These are phyloP conservation scores for Morinoia aosen DNA, from an alignment of 2,888 invertebrate species.

Conservation along the genomic window DNA sequence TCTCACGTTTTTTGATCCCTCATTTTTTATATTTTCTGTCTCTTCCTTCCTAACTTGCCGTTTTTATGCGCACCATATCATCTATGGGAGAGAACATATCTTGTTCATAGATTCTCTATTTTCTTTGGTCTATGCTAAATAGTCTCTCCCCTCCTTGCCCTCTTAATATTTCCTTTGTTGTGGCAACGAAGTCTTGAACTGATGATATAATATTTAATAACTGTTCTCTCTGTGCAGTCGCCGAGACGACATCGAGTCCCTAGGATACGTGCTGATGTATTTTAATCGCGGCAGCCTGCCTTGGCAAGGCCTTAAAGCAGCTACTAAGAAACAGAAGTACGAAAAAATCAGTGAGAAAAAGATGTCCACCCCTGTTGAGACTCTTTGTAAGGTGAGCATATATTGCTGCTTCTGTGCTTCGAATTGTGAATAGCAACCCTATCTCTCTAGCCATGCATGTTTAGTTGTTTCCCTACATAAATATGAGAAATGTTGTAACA, in stretches of 20 bases:
- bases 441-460: too few species aligned
- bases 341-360: conserved; percentile 99
- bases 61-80: too few species aligned
- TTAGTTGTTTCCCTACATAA: background rate
- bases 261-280: conserved; percentile 99
- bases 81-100: too few species aligned
- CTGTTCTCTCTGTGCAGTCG: conserved; percentile 77
- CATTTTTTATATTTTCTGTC: too few species aligned
- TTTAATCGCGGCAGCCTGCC: conserved; percentile 93
- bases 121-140: too few species aligned
- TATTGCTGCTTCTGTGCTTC: background rate
- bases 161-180: too few species aligned
- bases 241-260: conserved; percentile 98
- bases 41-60: too few species aligned
- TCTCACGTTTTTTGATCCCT: too few species aligned
- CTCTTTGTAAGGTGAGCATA: conserved; percentile 83
- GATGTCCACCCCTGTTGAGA: conserved; percentile 98
- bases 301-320: conserved; percentile 97
- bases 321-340: conserved; percentile 98
- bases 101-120: too few species aligned
- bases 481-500: background rate
- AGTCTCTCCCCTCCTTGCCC: too few species aligned
- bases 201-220: background rate
- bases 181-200: too few species aligned
- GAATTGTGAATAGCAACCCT: background rate